Base-by-base conservation (phyloP, 2,797 vertebrate genomes). In the Hapalemur alaotrensis region DNA sequence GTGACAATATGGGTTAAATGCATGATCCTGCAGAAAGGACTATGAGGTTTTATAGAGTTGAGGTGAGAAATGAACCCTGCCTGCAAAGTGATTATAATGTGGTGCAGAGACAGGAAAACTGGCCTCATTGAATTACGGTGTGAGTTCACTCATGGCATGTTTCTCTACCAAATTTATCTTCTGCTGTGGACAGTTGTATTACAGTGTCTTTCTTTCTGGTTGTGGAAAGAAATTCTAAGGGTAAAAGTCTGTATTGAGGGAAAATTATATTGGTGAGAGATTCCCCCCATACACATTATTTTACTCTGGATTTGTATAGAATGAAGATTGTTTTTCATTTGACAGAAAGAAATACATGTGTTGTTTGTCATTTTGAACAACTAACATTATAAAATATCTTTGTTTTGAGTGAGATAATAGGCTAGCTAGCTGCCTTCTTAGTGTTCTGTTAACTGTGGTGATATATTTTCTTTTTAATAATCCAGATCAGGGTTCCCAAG, bases 391-490 rank as follows among this genome's bases (percentile, higher is more conserved):
- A 73, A 93, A 46, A 17, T 52, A 63, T 38, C 83, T 96, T 76
- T 52, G 17, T 59, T 96, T 96, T 13, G 48, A 35, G n/a, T 75
- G 35, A 93, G 46, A 84, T 22, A 28, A 32, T 67, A 57, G 50
- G 28, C 50, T 54, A 32, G n/a, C 18, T 93, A 61, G 9, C 85
- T 79, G 35, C 38, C 13, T 76, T 72, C 43, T 91, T 63, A 32
- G 50, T 86, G 18, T 35, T 43, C 52, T 83, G 30, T 69, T 91
- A 78, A 93, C n/a, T 61, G 7, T 41, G 35, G 14, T 95, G 52
- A 89, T 73, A 23, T 73, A 23, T 2, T 18, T 93, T 95, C 91
- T 89, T 25, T 95, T 96, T 76, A 95, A 82, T 96, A 93, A 91
- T 0, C 0, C 32, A 1, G n/a, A 79, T 48, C 48, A 94, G 57